A percentile compares a stretch with the other conserved stretches of the same genome.
Evolutionary conservation across 2,797 vertebrate genomes (phyloP).

Genomic region (Mormyrus hasselquistii): DNA sequence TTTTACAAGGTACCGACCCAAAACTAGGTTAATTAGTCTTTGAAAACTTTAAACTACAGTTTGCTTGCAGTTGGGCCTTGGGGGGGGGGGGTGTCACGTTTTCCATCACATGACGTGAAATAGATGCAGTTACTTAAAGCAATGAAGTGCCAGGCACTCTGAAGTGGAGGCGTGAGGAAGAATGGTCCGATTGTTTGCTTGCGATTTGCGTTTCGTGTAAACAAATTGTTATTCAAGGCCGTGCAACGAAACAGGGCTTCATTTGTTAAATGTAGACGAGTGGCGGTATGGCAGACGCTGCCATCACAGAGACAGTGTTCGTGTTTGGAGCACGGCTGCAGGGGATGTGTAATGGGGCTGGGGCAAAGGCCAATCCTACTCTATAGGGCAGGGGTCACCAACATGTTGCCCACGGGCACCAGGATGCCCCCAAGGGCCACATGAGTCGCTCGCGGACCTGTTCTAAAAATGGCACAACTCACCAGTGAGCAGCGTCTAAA

Average conservation of each 20-base stretch:
- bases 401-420: background rate
- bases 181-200: conserved; percentile 65
- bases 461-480: background rate
- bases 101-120: conserved; percentile 92
- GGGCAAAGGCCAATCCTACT: background rate
- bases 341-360: background rate
- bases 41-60: conserved; percentile 62
- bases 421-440: background rate
- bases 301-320: conserved; percentile 39
- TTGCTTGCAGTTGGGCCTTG: conserved; percentile 62
- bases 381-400: background rate
- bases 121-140: conserved; percentile 79
- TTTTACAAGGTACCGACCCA: conserved; percentile 77
- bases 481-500: background rate
- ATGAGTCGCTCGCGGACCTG: background rate
- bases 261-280: conserved; percentile 60
- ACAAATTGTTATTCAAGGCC: conserved; percentile 85
- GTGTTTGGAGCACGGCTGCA: conserved; percentile 41
- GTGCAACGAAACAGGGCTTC: conserved; percentile 61
- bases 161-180: conserved; percentile 63
- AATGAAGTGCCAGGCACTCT: conserved; percentile 64
- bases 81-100: conserved; percentile 77
- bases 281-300: conserved; percentile 46
- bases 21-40: conserved; percentile 91
- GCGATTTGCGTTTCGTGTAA: conserved; percentile 71